Base-by-base conservation (phyloP, 2,888 invertebrate genomes). In the Eurois occulta region DNA sequence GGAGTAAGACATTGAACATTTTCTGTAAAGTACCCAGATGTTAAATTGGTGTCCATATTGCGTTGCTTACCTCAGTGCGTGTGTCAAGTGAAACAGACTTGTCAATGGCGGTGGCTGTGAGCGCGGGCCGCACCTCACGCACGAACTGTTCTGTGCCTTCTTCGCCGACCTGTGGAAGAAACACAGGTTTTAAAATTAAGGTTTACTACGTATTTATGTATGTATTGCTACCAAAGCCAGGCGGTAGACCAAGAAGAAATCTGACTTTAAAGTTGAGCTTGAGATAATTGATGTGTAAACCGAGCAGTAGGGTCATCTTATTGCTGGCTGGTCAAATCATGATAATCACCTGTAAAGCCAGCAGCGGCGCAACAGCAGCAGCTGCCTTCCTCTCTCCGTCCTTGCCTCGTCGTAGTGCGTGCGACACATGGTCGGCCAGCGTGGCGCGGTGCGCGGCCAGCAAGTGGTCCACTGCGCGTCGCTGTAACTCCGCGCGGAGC, bases 321-420 rank as follows among this genome's bases (percentile, higher is more conserved):
- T 38, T 52, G 18, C 38, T 11, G n/a, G 1, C 38, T 7, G 2
- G 16, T 28, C 10, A 35, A 18, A 16, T n/a, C 0, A 11, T 18
- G 38, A n/a, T n/a, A 58, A 43, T 78, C 5, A 99, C 97, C 95
- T 99, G 99, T 13, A 99, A 96, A 79, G 99, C 98, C 1, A 99
- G 94, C 38, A 99, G 93, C 0, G 98, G 98, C 1, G 98, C 98
- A 66, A 99, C 94, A 72, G 98, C 97, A 0, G 99, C 99, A 0
- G 99, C 99, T 28, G 98, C 97, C 0, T 97, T 97, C 91, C 98
- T 98, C 94, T 99, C 99, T 0, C 97, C 97, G 5, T 98, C 98
- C 62, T 98, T 97, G 0, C 99, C 99, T 78, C 98, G 98, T 84
- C 98, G 98, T 91, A 99, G 95, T 75, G 98, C 98, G 66, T 98